phyloP scores from a whole-genome alignment of 2,888 invertebrate genomes.

The Drosophila ezoana region DNA sequence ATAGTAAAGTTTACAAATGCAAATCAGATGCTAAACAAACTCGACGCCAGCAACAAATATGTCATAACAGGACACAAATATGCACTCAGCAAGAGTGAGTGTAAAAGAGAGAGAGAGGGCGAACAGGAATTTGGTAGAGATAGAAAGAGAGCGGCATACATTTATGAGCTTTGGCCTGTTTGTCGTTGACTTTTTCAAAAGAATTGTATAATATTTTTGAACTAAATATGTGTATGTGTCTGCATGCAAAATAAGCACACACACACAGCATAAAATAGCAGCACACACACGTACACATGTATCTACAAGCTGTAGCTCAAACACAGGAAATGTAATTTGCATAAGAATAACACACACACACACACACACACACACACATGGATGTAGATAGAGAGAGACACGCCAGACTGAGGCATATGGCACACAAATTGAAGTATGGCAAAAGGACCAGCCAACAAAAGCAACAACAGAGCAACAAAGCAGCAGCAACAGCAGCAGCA shows the following conservation, averaged over 20 bases:
- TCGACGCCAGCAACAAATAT: conserved; percentile 77
- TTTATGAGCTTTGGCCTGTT: conserved; percentile 70
- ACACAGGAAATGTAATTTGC: conserved; percentile 80
- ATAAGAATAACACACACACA: conserved; percentile 72
- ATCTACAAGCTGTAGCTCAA: conserved; percentile 79
- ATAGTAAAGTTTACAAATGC: conserved; percentile 79
- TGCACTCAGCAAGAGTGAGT: conserved; percentile 41
- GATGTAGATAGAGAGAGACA: conserved; percentile 24
- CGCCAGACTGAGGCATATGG: conserved; percentile 64
- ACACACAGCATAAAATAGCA: conserved; percentile 9
- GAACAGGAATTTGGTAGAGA: background rate
- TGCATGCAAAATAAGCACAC: conserved; percentile 70
- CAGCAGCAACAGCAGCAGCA: conserved; percentile 29
- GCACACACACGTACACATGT: conserved; percentile 61
- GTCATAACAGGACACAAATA: conserved; percentile 71
- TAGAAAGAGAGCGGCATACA: conserved; percentile 41
- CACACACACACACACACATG: conserved; percentile 26
- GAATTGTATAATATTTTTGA: conserved; percentile 77
- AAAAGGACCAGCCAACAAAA: conserved; percentile 50
- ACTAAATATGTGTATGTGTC: conserved; percentile 53
- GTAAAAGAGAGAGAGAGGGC: conserved; percentile 6
- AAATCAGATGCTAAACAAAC: conserved; percentile 79
- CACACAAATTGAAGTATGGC: conserved; percentile 77
- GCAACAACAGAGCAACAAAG: conserved; percentile 34
- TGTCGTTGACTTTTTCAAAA: conserved; percentile 77